Evolutionary conservation across 2,888 invertebrate species (phyloP).

Genomic region (Tupiocoris notatus): DNA sequence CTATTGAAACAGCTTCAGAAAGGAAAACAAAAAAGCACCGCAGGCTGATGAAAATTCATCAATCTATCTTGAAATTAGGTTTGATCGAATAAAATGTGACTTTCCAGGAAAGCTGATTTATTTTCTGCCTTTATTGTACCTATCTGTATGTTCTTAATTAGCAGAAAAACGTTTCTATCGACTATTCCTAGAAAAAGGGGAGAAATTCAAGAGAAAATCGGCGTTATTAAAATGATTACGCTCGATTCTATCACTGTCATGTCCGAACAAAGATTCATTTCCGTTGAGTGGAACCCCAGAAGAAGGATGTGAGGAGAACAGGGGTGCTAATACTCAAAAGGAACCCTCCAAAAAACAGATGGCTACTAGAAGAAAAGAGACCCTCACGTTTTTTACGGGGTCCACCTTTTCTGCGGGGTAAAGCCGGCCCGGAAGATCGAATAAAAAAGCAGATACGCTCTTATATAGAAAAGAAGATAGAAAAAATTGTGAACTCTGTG

Average conservation of each 20-base stretch:
- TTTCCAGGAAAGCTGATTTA: too few species aligned
- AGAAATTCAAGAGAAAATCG: too few species aligned
- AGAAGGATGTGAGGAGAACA: conserved; percentile 20
- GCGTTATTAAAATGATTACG: conserved; percentile 29
- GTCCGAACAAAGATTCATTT: conserved; percentile 41
- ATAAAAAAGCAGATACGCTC: not conserved
- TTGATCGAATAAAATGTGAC: too few species aligned
- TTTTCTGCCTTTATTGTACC: too few species aligned
- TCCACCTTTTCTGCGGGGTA: conserved; percentile 23
- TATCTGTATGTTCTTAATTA: too few species aligned
- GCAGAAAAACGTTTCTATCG: too few species aligned
- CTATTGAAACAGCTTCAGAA: too few species aligned
- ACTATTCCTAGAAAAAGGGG: too few species aligned
- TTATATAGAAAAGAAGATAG: not conserved
- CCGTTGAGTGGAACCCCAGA: conserved; percentile 19
- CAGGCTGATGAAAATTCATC: too few species aligned
- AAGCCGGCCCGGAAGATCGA: not conserved
- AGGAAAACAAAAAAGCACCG: too few species aligned
- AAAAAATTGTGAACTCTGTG: not conserved
- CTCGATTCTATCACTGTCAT: conserved; percentile 33
- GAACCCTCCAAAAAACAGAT: conserved; percentile 48
- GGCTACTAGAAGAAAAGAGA: conserved; percentile 44
- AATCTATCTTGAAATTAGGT: too few species aligned
- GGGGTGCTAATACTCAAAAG: conserved; percentile 33
- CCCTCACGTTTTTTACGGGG: conserved; percentile 25